Conservation (phyloP, 2,797 vertebrate genomes). For the Petrocephalus sullivani region DNA sequence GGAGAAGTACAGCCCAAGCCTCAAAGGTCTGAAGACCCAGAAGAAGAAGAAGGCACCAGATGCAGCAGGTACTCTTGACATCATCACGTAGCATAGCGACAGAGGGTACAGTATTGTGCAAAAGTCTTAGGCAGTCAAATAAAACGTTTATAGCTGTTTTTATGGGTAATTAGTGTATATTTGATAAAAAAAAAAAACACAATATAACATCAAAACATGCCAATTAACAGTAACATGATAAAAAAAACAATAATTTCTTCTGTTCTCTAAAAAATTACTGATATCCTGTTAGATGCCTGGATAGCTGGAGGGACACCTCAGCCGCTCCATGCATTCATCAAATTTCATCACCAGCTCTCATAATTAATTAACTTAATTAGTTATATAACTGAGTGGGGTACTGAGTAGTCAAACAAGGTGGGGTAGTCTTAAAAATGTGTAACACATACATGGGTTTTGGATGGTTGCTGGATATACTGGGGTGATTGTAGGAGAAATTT, state of each 20-base stretch:
- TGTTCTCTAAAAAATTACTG: background rate
- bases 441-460: too few species aligned
- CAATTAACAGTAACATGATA: background rate
- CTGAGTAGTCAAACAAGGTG: background rate
- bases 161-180: background rate
- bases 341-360: background rate
- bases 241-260: background rate
- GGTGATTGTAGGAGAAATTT: too few species aligned
- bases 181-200: background rate
- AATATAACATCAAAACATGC: background rate
- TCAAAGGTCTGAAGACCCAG: conserved; percentile 57
- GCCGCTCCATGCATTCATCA: background rate
- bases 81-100: background rate
- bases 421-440: too few species aligned
- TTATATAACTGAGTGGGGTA: background rate
- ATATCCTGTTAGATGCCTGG: background rate
- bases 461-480: too few species aligned
- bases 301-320: background rate
- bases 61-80: conserved; percentile 64
- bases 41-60: conserved; percentile 75
- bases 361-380: background rate
- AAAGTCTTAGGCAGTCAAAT: background rate
- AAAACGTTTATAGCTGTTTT: background rate
- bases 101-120: background rate
- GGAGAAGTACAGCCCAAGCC: conserved; percentile 58